Percentiles rank a stretch among this genome's conserved stretches.
Evolutionary conservation across 2,888 invertebrate genomes (phyloP).

Genomic region (Adineta ricciae): DNA sequence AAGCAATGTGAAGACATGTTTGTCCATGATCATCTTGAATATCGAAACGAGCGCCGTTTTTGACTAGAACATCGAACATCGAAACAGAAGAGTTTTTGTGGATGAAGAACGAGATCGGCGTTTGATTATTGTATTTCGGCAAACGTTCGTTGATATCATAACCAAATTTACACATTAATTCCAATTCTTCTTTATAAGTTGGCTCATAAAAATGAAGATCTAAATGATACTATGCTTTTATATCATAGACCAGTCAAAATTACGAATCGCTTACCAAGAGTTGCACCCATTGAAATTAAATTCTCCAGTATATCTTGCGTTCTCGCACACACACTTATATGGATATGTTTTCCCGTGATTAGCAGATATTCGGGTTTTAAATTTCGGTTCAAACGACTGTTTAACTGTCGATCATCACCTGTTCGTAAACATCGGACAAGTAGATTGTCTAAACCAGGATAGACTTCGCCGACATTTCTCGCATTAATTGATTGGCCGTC

Average conservation of each 20-base stretch:
- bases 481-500: slow-evolving; percentile 1
- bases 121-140: slow-evolving; percentile 11
- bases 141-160: not conserved
- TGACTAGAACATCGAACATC: not conserved
- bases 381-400: not conserved
- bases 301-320: not conserved
- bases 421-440: slow-evolving; percentile 7
- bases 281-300: not conserved
- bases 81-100: not conserved
- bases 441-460: slow-evolving; percentile 7
- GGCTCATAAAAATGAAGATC: slow-evolving; percentile 15
- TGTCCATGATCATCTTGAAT: not conserved
- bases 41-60: slow-evolving; percentile 4
- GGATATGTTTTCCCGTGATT: slow-evolving; percentile 2
- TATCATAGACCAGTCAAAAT: too few species aligned
- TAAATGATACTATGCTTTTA: not conserved
- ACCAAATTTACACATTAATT: slow-evolving; percentile 10
- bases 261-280: not conserved
- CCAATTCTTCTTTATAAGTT: not conserved
- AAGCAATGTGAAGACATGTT: slow-evolving; percentile 7
- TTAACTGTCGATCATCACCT: not conserved
- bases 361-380: slow-evolving; percentile 14
- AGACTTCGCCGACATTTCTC: not conserved
- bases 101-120: not conserved
- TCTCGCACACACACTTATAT: not conserved